Evolutionary conservation across 1,140 invertebrate genomes (phyloP), one percentile per base, ranked within the genome.

Genomic region (Tetramorium alpestre): DNA sequence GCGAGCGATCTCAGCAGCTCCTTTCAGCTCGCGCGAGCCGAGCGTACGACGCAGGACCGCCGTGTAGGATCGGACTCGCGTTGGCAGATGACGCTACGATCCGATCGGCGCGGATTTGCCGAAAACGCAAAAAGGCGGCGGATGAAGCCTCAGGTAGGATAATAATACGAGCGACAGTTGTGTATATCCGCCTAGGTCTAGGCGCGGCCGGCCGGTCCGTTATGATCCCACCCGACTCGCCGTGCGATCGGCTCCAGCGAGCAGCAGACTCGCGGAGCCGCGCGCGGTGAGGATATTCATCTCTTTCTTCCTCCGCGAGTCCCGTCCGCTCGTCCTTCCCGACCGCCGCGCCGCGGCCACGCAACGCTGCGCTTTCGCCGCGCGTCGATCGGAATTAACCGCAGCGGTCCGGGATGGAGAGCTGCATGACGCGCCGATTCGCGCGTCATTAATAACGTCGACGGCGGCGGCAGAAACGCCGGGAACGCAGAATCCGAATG

Each of bases 181-280:
- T 89, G 90, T 85, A 87, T 88, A 94, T 93, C 90, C 91, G 88
- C 89, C 58, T 78, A 47, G 54, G 90, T 92, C 92, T 94, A 94
- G 93, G 93, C 91, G 94, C 94, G 94, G 94, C 92, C 56, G 58
- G 54, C 82, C 38, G 41, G 85, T 90, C 92, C 93, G 93, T 94
- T 94, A 93, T 92, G 87, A 93, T 92, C 90, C 91, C 91, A 89
- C 89, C 90, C 87, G 22, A 33, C 65, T 44, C 65, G 38, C 62
- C 64, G 72, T 64, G 22, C 87, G 80, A 87, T 84, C 88, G 91
- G 92, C 86, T 90, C 58, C 78, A 91, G 88, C 92, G 87, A 87
- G 77, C 89, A 90, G 88, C 84, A 85, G 62, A 78, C 69, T 87
- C 89, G 58, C 54, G 58, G 38, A 54, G 47, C 28, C 28, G 28